Evolutionary conservation across 1,140 invertebrate genomes (phyloP).

Genomic region (Zaprionus tsacasi): DNA sequence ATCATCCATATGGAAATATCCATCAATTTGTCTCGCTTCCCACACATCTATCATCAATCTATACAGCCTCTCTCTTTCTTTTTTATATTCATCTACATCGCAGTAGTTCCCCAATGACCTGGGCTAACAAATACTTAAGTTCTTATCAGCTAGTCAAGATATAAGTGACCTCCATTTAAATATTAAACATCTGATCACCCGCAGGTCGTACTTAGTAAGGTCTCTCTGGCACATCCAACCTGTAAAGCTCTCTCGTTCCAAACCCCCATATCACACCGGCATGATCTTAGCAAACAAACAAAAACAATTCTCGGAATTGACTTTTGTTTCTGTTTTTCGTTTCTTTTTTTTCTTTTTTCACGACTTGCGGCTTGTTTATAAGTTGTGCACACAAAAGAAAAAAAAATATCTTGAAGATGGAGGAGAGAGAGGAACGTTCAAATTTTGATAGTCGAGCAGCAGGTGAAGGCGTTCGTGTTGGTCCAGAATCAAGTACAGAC

Average conservation of each 20-base stretch:
- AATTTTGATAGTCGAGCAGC: background rate
- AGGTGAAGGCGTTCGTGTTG: background rate
- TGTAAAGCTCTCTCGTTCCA: background rate
- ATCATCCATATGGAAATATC: background rate
- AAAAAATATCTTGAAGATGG: background rate
- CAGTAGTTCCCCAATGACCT: conserved; percentile 25
- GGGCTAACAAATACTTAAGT: conserved; percentile 28
- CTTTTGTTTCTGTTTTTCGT: background rate
- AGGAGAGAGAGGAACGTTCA: background rate
- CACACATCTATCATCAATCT: background rate
- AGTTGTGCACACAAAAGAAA: conserved; percentile 37
- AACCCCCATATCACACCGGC: conserved; percentile 1
- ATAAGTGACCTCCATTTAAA: background rate
- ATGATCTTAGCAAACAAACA: conserved; percentile 17
- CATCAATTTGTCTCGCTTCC: background rate
- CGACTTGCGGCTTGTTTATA: conserved; percentile 36
- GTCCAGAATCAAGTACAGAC: background rate
- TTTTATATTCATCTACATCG: background rate
- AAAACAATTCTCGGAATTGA: conserved; percentile 25
- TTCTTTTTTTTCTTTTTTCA: background rate
- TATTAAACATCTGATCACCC: background rate
- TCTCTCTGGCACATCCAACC: background rate
- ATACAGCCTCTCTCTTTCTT: background rate
- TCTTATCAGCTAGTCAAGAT: conserved; percentile 6
- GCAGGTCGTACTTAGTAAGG: conserved; percentile 7